Evolutionary conservation across 2,888 invertebrate genomes (phyloP).

Genomic region (Spicauda simplicius): DNA sequence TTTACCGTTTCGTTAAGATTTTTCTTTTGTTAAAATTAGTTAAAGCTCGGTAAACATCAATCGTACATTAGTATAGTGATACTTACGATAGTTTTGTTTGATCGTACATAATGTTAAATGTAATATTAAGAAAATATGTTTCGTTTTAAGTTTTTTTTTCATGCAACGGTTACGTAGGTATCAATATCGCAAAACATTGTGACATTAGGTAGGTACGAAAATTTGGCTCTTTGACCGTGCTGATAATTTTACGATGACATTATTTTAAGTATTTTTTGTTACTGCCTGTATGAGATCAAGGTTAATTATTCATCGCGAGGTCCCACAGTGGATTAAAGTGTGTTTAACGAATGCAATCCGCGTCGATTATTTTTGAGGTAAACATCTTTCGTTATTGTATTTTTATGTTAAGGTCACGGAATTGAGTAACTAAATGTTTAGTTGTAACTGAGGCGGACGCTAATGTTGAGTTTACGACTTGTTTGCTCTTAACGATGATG

Average conservation of each 20-base stretch:
- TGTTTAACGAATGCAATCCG: conserved; percentile 22
- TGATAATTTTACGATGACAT: conserved; percentile 10
- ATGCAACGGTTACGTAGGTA: too few relatives aligned
- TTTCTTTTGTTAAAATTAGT: too few relatives aligned
- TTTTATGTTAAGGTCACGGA: conserved; percentile 25
- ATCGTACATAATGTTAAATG: too few relatives aligned
- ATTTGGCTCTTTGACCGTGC: background rate
- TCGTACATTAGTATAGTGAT: too few relatives aligned
- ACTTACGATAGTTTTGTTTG: too few relatives aligned
- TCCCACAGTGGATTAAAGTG: conserved; percentile 28
- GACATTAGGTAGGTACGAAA: background rate
- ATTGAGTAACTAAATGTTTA: conserved; percentile 11
- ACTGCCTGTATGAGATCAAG: conserved; percentile 24
- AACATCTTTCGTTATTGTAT: conserved; percentile 33
- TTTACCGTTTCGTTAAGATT: too few relatives aligned
- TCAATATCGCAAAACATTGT: too few relatives aligned
- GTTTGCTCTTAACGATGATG: too few relatives aligned
- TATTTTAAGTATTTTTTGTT: conserved; percentile 28
- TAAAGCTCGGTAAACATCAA: too few relatives aligned
- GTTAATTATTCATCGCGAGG: conserved; percentile 34
- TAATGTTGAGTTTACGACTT: conserved; percentile 1
- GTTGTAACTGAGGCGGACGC: conserved; percentile 4
- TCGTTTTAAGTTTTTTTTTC: too few relatives aligned
- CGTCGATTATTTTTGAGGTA: conserved; percentile 29
- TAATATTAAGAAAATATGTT: too few relatives aligned